Evolutionary conservation across 2,113 vertebrate genomes (phyloP), one percentile per base, ranked within the genome.

Genomic region (Fulica atra): DNA sequence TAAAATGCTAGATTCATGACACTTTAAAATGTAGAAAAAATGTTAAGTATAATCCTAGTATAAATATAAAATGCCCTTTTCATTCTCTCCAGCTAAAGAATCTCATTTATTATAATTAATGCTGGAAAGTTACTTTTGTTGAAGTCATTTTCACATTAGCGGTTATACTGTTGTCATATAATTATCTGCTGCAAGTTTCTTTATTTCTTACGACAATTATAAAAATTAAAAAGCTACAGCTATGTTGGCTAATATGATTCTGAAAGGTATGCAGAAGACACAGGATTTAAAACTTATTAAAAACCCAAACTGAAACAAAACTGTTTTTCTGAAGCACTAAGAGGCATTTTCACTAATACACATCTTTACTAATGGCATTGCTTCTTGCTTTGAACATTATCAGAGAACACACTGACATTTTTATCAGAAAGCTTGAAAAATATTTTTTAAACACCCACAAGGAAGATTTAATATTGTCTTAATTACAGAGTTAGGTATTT

Each of bases 61-160:
- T 80, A 97, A 95, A 72, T n/a, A 93, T n/a, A 57, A 92, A 96
- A 85, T 89, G 48, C 13, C 23, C 33, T 72, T 95, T 95, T 92
- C 18, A 64, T 89, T 73, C 61, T 82, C n/a, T 95, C 69, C 64
- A 94, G 79, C 13, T 82, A 63, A 92, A 94, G 31, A 86, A 86
- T n/a, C 40, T 91, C 40, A 91, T 81, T 92, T 87, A 89, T 92
- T 97, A 90, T 71, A 96, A 83, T 81, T 96, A 97, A 84, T 64
- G 28, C 61, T 68, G 48, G 17, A 93, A 97, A 88, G 74, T 81
- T 93, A 87, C 73, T 94, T 95, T 76, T 73, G 51, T 91, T 94
- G 56, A 89, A 96, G 54, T 79, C 51, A 65, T 88, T 96, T 83
- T 88, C 50, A 85, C 57, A 46, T 84, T 88, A 59, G 59, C 44